phyloP scores from a whole-genome alignment of 2,888 invertebrate species.

The Clivina fossor region DNA sequence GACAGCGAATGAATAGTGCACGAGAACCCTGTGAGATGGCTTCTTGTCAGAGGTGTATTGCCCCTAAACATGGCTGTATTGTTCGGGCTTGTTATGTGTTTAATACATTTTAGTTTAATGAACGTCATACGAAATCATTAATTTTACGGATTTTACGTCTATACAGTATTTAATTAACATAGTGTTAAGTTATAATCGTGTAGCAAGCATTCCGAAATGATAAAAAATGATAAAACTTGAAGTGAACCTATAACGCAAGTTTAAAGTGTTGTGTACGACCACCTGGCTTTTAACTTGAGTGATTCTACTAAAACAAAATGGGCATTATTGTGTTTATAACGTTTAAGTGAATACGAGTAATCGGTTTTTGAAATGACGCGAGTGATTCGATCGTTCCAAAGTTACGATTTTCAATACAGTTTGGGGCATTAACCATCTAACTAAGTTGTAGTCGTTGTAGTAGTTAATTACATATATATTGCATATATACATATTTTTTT shows the following conservation, averaged over 20 bases:
- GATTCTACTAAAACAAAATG: slow-evolving; percentile 47
- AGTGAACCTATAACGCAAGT: slow-evolving; percentile 29
- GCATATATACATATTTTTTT: slow-evolving; percentile 23
- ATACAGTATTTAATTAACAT: too few species aligned
- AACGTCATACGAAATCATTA: slow-evolving; percentile 27
- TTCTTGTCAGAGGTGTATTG: slow-evolving; percentile 26
- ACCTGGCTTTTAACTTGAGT: slow-evolving; percentile 49
- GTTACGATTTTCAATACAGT: slow-evolving; percentile 16
- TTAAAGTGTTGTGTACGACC: slow-evolving; percentile 45
- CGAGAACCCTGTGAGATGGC: too few species aligned
- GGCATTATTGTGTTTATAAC: slow-evolving; percentile 36
- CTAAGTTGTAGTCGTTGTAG: slow-evolving; percentile 18
- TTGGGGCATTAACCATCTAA: slow-evolving; percentile 15
- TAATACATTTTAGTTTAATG: slow-evolving; percentile 19
- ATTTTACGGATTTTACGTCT: slow-evolving; percentile 18
- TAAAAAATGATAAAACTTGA: slow-evolving; percentile 31
- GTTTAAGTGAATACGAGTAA: slow-evolving; percentile 21
- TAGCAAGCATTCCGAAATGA: slow-evolving; percentile 29
- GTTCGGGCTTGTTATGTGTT: slow-evolving; percentile 30
- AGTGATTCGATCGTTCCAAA: slow-evolving; percentile 20
- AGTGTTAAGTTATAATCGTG: too few species aligned
- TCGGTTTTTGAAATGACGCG: slow-evolving; percentile 27
- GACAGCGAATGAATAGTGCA: too few species aligned
- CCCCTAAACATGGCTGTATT: slow-evolving; percentile 35
- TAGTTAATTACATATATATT: slow-evolving; percentile 29